phyloP scores from a whole-genome alignment of 2,888 invertebrate genomes.

The Melolontha melolontha region DNA sequence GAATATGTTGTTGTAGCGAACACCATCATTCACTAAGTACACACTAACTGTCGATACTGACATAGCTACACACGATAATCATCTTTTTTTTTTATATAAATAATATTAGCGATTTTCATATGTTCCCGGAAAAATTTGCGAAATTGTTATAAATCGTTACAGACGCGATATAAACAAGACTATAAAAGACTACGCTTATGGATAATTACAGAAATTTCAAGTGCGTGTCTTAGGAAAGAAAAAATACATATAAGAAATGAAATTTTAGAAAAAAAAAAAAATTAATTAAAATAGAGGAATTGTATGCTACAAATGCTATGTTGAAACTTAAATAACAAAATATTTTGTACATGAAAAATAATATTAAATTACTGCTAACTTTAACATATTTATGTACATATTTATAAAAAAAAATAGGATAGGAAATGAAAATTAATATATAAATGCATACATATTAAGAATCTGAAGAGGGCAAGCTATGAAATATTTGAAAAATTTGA shows the following conservation, averaged over 20 bases:
- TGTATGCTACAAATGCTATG: too few relatives aligned
- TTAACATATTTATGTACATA: constrained; percentile 4
- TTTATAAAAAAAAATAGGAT: constrained; percentile 9
- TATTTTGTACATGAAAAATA: too few relatives aligned
- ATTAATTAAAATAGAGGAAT: background rate
- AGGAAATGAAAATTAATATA: background rate
- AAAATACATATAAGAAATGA: background rate
- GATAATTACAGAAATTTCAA: constrained; percentile 13
- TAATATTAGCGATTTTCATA: too few relatives aligned
- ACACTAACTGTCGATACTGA: too few relatives aligned
- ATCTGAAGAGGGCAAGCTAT: too few relatives aligned
- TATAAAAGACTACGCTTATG: constrained; percentile 48
- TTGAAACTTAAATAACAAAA: background rate
- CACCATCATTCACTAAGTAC: too few relatives aligned
- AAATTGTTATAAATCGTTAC: too few relatives aligned
- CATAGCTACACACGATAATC: too few relatives aligned
- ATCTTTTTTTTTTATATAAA: too few relatives aligned
- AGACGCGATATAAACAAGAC: constrained; percentile 44
- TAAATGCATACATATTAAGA: constrained; percentile 6
- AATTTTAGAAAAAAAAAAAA: background rate
- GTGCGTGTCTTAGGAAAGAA: background rate
- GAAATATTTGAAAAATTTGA: background rate
- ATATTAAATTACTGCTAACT: background rate
- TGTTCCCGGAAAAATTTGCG: too few relatives aligned
- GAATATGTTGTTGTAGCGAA: too few relatives aligned